These are phyloP conservation scores for Hymenopus coronatus DNA, from an alignment of 2,888 invertebrate species.

Conservation along the genomic window DNA sequence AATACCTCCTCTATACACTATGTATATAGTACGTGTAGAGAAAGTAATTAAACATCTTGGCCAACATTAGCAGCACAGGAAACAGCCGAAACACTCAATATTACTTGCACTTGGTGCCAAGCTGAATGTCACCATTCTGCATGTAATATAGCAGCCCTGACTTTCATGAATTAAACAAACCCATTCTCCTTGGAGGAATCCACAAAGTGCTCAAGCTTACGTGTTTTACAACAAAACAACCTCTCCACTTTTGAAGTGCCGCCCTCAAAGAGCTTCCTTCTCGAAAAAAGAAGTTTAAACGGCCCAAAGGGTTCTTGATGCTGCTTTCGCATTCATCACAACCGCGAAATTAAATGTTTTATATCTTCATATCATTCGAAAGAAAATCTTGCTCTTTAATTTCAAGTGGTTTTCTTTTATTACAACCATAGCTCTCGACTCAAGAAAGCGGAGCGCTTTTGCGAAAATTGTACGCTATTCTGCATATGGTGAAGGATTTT, in stretches of 20 bases:
- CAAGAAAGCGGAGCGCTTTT: background rate
- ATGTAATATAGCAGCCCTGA: background rate
- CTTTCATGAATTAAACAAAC: background rate
- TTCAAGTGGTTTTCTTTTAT: background rate
- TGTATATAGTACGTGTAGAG: too few species aligned
- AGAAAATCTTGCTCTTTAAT: background rate
- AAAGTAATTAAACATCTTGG: too few species aligned
- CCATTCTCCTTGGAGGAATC: background rate
- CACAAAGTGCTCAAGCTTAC: background rate
- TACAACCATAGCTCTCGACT: background rate
- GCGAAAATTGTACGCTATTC: background rate
- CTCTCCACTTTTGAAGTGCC: background rate
- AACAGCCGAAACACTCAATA: too few species aligned
- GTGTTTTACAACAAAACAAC: background rate
- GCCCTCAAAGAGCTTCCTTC: background rate
- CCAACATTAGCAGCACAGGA: too few species aligned
- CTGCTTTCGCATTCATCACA: background rate
- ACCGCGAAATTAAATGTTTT: background rate
- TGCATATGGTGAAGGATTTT: background rate
- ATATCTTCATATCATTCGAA: background rate
- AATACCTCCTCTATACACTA: too few species aligned
- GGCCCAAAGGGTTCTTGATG: background rate
- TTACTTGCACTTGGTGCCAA: too few species aligned
- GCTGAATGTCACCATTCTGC: too few species aligned
- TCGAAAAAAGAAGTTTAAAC: background rate